Evolutionary conservation across 2,797 vertebrate genomes (phyloP).

Genomic region (Harpagifer antarcticus): DNA sequence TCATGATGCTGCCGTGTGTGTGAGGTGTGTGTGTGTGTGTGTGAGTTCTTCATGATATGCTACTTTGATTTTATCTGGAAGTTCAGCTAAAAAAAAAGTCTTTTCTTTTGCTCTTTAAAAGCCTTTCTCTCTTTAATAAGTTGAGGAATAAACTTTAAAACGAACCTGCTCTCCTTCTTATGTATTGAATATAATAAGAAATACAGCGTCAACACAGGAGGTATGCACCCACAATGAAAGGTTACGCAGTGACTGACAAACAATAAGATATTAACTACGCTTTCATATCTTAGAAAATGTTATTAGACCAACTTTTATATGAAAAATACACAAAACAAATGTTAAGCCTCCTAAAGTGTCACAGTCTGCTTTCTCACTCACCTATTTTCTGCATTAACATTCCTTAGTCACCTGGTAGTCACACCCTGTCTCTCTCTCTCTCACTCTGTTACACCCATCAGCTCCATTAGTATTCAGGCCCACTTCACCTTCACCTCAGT

Average conservation of each 20-base stretch:
- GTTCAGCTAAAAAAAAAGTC: slow-evolving; percentile 53
- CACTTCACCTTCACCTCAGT: no score
- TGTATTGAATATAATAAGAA: slow-evolving; percentile 17
- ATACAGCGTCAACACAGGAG: neutral
- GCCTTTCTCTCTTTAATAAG: slow-evolving; percentile 24
- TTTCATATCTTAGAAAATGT: neutral
- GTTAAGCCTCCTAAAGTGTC: neutral
- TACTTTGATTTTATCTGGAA: slow-evolving; percentile 64
- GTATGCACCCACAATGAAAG: neutral
- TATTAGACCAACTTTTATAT: neutral
- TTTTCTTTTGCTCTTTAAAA: slow-evolving; percentile 34
- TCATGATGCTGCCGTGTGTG: slow-evolving; percentile 45
- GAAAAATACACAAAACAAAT: neutral
- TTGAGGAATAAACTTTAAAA: slow-evolving; percentile 36
- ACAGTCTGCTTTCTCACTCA: no score
- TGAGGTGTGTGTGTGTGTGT: slow-evolving; percentile 3
- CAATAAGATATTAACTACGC: neutral
- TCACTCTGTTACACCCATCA: no score
- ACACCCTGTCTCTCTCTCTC: no score
- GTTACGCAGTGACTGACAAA: slow-evolving; percentile 10
- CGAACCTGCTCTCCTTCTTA: slow-evolving; percentile 1
- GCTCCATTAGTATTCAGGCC: no score
- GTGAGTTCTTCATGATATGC: slow-evolving; percentile 44
- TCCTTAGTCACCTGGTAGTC: no score
- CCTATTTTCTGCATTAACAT: no score